Base-by-base conservation (phyloP, 2,113 vertebrate genomes). In the Hippocampus barbouri region DNA sequence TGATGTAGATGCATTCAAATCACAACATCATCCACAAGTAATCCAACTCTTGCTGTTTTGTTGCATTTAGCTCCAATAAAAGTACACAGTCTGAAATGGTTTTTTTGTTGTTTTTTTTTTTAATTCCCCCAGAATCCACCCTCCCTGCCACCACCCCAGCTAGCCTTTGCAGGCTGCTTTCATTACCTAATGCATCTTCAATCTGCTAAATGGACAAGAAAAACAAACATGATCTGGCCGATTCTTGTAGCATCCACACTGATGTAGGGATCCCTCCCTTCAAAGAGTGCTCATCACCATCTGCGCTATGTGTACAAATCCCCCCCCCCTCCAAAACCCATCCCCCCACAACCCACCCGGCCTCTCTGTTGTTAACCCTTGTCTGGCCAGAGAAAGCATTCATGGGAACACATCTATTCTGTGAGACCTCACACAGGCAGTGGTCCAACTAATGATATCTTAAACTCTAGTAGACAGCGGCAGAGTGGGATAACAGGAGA, bases 181-280 rank as follows among this genome's bases (percentile, higher is more conserved):
- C 86, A 89, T 91, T 83, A 85, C 65, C 87, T 87, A 91, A 91
- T 91, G 88, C 69, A 86, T 85, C 79, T 85, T 81, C 87, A 88
- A 89, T 89, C 77, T 86, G 77, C 72, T 77, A 86, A 88, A 86
- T 86, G 80, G 79, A 77, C 72, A 85, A 80, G 68, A 79, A 89
- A 84, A 79, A 67, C 80, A 62, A 49, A 54, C 54, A 25, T 12
- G 61, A 25, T 41, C 43, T 57, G 16, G 16, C 34, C 49, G 68
- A 53, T 67, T 79, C 30, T 53, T 70, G 59, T 71, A 72, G 27
- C 71, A 78, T 71, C 71, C 40, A 25, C 12, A 78, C 10, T 30
- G 79, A 71, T 68, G 77, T 51, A 73, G 27, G 66, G 30, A 73
- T 71, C 75, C 73, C 70, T 81, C 56, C 49, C 70, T 70, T 70